phyloP scores from a whole-genome alignment of 2,888 invertebrate species.

The Nephrotoma flavescens region DNA sequence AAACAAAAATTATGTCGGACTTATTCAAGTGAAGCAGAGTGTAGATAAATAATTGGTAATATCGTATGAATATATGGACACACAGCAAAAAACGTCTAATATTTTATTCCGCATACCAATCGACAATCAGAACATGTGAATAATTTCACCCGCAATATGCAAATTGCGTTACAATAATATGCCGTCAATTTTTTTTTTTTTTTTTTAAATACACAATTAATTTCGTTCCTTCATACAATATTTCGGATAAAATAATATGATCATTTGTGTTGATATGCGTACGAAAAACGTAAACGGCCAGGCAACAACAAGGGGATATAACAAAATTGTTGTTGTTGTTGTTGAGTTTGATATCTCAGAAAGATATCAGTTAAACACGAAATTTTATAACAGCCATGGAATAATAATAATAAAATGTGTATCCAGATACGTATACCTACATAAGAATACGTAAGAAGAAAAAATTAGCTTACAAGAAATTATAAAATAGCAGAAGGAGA shows the following conservation, averaged over 20 bases:
- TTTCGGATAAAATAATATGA: not conserved
- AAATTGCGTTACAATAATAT: no score
- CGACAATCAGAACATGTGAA: no score
- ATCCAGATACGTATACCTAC: not conserved
- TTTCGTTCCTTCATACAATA: not conserved
- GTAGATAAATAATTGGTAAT: no score
- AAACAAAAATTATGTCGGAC: no score
- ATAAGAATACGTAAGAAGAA: not conserved
- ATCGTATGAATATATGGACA: no score
- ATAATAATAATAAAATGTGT: not conserved
- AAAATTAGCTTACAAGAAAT: not conserved
- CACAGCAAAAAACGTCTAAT: no score
- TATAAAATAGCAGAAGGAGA: not conserved
- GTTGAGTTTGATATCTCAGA: not conserved
- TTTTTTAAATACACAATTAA: not conserved
- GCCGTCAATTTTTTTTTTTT: no score
- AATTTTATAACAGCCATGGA: not conserved
- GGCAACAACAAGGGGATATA: not conserved
- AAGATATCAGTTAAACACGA: not conserved
- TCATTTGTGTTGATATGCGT: not conserved
- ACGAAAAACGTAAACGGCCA: not conserved
- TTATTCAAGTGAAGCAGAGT: no score
- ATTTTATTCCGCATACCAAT: no score
- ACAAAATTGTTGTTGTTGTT: not conserved
- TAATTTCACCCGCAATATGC: no score